These are phyloP conservation scores for Chloropsis hardwickii DNA, from an alignment of 2,113 vertebrate species.

Conservation along the genomic window DNA sequence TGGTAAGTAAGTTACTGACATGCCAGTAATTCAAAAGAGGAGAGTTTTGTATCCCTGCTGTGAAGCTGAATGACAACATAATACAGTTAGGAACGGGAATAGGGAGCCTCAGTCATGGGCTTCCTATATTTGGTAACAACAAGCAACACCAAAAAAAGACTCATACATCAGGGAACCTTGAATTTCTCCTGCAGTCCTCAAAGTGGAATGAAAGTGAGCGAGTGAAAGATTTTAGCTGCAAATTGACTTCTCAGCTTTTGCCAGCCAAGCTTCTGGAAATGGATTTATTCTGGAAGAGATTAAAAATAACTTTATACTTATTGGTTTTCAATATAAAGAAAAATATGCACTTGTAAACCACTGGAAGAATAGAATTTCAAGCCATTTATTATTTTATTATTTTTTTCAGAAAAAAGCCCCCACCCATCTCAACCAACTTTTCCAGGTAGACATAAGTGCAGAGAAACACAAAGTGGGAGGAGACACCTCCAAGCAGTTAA, in stretches of 20 bases:
- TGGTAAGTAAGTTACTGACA: slow-evolving; percentile 31
- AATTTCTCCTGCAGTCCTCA: not conserved
- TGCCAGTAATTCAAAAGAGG: slow-evolving; percentile 40
- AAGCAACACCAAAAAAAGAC: not conserved
- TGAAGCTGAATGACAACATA: slow-evolving; percentile 65
- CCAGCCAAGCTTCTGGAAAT: not conserved
- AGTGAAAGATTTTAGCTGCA: not conserved
- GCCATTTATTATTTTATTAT: not conserved
- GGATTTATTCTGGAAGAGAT: not conserved
- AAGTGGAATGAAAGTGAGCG: not conserved
- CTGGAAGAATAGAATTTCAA: not conserved
- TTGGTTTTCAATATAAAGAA: not conserved
- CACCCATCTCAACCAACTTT: not conserved
- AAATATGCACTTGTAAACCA: not conserved
- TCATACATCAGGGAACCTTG: not conserved
- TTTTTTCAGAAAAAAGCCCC: fast-evolving
- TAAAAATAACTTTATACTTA: not conserved
- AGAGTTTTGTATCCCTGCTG: slow-evolving; percentile 46
- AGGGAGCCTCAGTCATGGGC: not conserved
- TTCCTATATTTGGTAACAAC: not conserved
- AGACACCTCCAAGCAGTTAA: not conserved
- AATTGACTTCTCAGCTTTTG: not conserved
- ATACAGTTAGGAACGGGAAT: slow-evolving; percentile 10
- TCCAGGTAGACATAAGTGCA: not conserved
- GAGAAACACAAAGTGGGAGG: not conserved